Evolutionary conservation across 1,140 invertebrate species (phyloP).

Genomic region (Lanistes nyassanus): DNA sequence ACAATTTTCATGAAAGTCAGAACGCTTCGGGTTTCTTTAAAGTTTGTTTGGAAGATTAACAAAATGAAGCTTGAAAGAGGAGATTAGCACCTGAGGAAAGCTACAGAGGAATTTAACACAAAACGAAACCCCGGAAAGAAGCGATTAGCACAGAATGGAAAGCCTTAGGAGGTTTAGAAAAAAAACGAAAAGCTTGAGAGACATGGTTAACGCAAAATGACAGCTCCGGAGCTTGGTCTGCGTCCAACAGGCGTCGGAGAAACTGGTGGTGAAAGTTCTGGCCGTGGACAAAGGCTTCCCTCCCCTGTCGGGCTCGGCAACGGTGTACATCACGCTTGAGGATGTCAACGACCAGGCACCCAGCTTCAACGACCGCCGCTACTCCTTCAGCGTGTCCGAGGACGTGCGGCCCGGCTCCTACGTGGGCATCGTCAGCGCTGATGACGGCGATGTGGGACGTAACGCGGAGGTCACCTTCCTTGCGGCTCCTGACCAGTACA

Average conservation of each 20-base stretch:
- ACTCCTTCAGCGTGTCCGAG: conserved; percentile 36
- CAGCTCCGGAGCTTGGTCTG: too few species aligned
- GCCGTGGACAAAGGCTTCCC: conserved; percentile 37
- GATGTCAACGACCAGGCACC: conserved; percentile 94
- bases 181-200: too few species aligned
- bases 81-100: too few species aligned
- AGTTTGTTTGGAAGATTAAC: too few species aligned
- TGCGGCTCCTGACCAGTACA: conserved; percentile 74
- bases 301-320: conserved; percentile 33
- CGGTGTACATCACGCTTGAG: conserved; percentile 81
- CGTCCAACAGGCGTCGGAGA: conserved; percentile 21
- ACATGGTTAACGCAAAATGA: too few species aligned
- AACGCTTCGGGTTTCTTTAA: too few species aligned
- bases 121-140: too few species aligned
- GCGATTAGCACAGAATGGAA: too few species aligned
- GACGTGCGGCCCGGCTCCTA: conserved; percentile 29
- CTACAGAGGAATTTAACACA: too few species aligned
- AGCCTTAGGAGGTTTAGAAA: too few species aligned
- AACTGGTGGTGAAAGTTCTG: conserved; percentile 32
- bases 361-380: conserved; percentile 71
- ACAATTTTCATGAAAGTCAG: too few species aligned
- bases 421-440: conserved; percentile 41
- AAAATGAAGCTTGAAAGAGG: too few species aligned
- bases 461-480: conserved; percentile 58
- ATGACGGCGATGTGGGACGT: conserved; percentile 81